Evolutionary conservation across 2,797 vertebrate species (phyloP).

Genomic region (Tadarida brasiliensis): DNA sequence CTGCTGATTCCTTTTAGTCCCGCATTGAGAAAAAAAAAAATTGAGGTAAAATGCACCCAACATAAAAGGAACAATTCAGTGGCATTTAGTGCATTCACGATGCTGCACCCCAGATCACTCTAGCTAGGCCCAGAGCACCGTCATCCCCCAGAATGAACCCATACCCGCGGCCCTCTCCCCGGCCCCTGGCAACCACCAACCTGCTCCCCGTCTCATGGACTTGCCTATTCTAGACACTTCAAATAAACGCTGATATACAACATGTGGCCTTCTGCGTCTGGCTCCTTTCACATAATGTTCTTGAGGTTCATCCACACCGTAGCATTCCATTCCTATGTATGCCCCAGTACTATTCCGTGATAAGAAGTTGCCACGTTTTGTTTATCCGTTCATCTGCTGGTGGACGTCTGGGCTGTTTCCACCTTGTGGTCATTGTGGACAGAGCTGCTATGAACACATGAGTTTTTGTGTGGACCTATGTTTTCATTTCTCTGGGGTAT

Average conservation of each 20-base stretch:
- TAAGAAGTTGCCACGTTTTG: not conserved
- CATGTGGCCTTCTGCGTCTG: not conserved
- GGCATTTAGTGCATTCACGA: not conserved
- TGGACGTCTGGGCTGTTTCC: not conserved
- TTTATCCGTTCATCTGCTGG: not conserved
- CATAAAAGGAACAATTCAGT: not conserved
- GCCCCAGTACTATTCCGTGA: not conserved
- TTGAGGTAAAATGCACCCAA: not conserved
- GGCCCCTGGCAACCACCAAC: not conserved
- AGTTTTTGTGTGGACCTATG: not conserved
- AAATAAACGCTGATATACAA: not conserved
- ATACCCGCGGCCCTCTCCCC: accelerated
- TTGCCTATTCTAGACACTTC: not conserved
- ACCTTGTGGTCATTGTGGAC: not conserved
- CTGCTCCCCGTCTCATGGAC: not conserved
- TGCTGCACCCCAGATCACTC: too few species aligned
- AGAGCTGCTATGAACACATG: not conserved
- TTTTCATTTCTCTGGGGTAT: not conserved
- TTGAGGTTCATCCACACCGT: not conserved
- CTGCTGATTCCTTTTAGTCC: not conserved
- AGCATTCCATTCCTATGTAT: not conserved
- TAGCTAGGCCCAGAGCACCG: not conserved
- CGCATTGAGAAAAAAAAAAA: not conserved
- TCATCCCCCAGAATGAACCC: not conserved
- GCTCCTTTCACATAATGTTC: not conserved